Percentiles rank a stretch among this genome's conserved stretches.
Conservation (phyloP, 2,113 vertebrate species). For the Nibea albiflora region DNA sequence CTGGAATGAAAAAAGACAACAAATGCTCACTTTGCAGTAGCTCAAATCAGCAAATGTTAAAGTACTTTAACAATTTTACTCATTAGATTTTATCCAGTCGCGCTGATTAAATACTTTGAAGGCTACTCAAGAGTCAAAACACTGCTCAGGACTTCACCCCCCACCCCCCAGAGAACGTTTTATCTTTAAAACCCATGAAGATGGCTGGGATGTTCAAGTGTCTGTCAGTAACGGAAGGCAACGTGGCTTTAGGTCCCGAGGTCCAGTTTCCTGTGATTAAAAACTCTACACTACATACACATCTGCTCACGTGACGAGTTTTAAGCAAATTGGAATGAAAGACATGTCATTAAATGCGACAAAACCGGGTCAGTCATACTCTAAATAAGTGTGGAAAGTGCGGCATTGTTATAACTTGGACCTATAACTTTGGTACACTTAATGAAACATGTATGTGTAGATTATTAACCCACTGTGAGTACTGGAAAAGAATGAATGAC, state of each 20-base stretch:
- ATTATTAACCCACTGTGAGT: constrained; percentile 17
- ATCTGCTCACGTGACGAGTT: constrained; percentile 26
- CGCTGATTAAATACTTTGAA: not conserved
- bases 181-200: constrained; percentile 37
- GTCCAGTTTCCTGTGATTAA: constrained; percentile 56
- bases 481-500: constrained; percentile 25
- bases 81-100: not conserved
- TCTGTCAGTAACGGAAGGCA: constrained; percentile 81
- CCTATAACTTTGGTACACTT: constrained; percentile 78
- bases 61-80: not conserved
- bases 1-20: not conserved
- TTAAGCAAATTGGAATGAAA: constrained; percentile 50
- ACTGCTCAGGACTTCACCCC: not conserved
- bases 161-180: not conserved
- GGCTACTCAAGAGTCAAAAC: not conserved
- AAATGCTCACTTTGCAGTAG: not conserved
- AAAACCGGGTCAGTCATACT: constrained; percentile 11
- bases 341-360: constrained; percentile 20
- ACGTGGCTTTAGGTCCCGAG: constrained; percentile 80
- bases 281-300: constrained; percentile 27
- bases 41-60: not conserved
- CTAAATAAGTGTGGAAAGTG: constrained; percentile 30
- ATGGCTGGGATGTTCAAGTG: constrained; percentile 76
- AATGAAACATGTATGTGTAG: constrained; percentile 40
- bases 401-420: constrained; percentile 48